Evolutionary conservation across 2,113 vertebrate genomes (phyloP).

Genomic region (Aegithalos caudatus): DNA sequence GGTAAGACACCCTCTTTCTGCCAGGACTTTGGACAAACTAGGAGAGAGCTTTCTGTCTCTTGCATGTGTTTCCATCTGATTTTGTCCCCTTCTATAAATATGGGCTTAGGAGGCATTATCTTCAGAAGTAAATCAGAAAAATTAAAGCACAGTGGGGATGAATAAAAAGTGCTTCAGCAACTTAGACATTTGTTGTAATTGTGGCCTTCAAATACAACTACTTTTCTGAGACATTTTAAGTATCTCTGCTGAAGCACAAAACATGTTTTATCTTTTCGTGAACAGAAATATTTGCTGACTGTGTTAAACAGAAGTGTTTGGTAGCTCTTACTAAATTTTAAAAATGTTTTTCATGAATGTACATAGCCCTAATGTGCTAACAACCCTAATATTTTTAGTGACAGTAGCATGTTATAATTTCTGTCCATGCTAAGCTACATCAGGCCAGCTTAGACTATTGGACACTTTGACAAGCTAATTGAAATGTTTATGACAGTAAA

Average conservation of each 20-base stretch:
- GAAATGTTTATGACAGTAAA: neutral
- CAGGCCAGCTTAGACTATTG: neutral
- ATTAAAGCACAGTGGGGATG: neutral
- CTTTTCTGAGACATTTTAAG: neutral
- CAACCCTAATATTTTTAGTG: neutral
- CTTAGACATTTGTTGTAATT: neutral
- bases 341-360: neutral
- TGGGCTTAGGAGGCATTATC: neutral
- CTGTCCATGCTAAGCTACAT: neutral
- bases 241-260: neutral
- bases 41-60: neutral
- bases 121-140: neutral
- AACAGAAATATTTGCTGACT: neutral
- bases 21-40: neutral
- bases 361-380: neutral
- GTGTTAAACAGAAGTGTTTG: neutral
- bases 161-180: neutral
- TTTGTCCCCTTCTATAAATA: neutral
- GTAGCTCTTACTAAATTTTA: neutral
- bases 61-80: neutral
- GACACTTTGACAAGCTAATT: neutral
- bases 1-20: conserved; percentile 65
- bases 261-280: neutral
- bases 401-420: rapidly evolving
- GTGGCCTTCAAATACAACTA: neutral